phyloP scores from a whole-genome alignment of 2,888 invertebrate species.

The Gymnoscelis rufifasciata region DNA sequence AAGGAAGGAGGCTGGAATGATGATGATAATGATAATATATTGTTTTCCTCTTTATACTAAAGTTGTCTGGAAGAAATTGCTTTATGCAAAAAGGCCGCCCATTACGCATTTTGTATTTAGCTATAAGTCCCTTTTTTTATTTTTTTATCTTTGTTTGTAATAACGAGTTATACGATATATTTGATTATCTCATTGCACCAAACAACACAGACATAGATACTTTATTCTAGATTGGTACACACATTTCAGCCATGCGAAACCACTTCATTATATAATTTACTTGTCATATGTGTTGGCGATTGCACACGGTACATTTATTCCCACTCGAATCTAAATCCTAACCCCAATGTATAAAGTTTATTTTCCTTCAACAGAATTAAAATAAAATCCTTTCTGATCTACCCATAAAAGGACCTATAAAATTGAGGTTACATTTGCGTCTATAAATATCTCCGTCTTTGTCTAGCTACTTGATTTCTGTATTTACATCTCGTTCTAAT shows the following conservation, averaged over 20 bases:
- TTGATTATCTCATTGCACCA: too few relatives aligned
- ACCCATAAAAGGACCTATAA: slow-evolving; percentile 58
- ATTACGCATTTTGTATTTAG: too few relatives aligned
- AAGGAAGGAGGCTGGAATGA: background rate
- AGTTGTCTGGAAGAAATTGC: too few relatives aligned
- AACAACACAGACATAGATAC: too few relatives aligned
- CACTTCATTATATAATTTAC: slow-evolving; percentile 54
- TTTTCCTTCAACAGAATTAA: slow-evolving; percentile 14
- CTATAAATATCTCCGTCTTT: slow-evolving; percentile 37
- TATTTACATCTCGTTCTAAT: slow-evolving; percentile 26
- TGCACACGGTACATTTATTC: slow-evolving; percentile 56
- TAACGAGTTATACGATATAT: too few relatives aligned
- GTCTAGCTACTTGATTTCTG: slow-evolving; percentile 29
- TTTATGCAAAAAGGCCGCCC: too few relatives aligned
- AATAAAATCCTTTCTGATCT: slow-evolving; percentile 46
- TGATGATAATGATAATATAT: too few relatives aligned
- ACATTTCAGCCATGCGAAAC: slow-evolving; percentile 44
- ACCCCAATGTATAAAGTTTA: background rate
- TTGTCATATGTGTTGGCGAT: slow-evolving; percentile 51
- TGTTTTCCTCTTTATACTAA: too few relatives aligned
- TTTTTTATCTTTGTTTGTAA: too few relatives aligned
- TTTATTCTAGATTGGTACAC: slow-evolving; percentile 35
- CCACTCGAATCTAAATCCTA: slow-evolving; percentile 33
- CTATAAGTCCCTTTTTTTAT: too few relatives aligned
- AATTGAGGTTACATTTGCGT: slow-evolving; percentile 58